These are phyloP conservation scores for Synergus japonicus DNA, from an alignment of 2,888 invertebrate species.

Conservation along the genomic window DNA sequence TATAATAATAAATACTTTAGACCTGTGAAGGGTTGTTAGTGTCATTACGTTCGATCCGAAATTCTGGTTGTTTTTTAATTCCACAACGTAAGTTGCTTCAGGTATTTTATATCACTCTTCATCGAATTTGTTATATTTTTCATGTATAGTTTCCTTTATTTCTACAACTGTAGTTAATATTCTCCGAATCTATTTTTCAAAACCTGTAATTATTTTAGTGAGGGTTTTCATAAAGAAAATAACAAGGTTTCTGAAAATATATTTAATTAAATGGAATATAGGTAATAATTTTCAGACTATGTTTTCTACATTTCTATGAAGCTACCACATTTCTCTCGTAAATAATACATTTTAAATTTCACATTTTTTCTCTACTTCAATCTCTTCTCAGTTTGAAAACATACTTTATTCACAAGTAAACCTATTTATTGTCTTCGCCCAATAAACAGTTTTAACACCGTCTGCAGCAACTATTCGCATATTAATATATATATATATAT, in stretches of 20 bases:
- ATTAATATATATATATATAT: slow-evolving; percentile 33
- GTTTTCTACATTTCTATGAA: neutral
- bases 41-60: too few relatives aligned
- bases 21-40: too few relatives aligned
- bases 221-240: neutral
- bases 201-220: too few relatives aligned
- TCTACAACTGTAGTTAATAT: too few relatives aligned
- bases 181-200: too few relatives aligned
- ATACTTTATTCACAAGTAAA: slow-evolving; percentile 12
- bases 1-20: too few relatives aligned
- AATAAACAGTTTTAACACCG: slow-evolving; percentile 24
- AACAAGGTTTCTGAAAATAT: neutral
- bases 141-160: too few relatives aligned
- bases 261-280: neutral
- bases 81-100: too few relatives aligned
- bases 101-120: too few relatives aligned
- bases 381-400: neutral
- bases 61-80: too few relatives aligned
- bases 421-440: slow-evolving; percentile 31
- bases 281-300: neutral
- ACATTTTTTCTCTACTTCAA: neutral
- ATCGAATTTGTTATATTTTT: too few relatives aligned
- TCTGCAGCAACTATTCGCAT: neutral
- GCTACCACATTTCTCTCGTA: neutral
- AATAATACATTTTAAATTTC: neutral